Percentiles rank a stretch among this genome's conserved stretches.
These are phyloP conservation scores for Cataglyphis rosenhaueri DNA, from an alignment of 2,888 invertebrate species.

Conservation along the genomic window DNA sequence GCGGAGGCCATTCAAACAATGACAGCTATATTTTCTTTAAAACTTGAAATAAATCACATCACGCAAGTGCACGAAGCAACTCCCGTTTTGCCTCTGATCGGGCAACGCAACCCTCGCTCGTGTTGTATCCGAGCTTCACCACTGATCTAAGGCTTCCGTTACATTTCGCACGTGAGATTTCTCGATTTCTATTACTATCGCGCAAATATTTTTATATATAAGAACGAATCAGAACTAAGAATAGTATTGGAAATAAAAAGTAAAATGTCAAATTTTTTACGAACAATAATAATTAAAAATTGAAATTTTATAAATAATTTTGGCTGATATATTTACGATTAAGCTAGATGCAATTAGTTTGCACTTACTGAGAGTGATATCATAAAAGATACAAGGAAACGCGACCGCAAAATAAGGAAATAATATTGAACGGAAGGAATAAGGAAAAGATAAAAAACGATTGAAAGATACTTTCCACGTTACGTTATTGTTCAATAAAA, in stretches of 20 bases:
- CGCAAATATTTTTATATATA: slow-evolving; percentile 11
- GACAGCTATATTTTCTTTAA: slow-evolving; percentile 4
- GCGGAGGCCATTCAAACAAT: background rate
- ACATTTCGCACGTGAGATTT: slow-evolving; percentile 53
- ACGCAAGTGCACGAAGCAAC: slow-evolving; percentile 31
- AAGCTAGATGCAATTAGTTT: background rate
- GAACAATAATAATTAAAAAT: background rate
- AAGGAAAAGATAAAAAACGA: background rate
- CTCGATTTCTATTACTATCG: slow-evolving; percentile 16
- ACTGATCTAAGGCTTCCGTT: slow-evolving; percentile 78
- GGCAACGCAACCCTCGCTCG: slow-evolving; percentile 61
- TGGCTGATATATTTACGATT: background rate
- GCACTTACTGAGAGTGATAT: background rate
- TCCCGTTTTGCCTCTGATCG: slow-evolving; percentile 30
- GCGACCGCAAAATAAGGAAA: background rate
- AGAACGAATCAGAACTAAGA: background rate
- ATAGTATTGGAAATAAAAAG: background rate
- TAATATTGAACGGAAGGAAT: background rate
- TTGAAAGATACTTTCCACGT: background rate
- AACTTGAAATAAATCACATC: background rate
- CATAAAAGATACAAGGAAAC: background rate
- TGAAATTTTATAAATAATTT: background rate
- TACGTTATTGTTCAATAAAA: background rate
- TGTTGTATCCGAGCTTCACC: slow-evolving; percentile 73
- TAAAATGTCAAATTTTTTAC: background rate